phyloP scores from a whole-genome alignment of 1,140 invertebrate genomes.

The Stegodyphus mimosarum region DNA sequence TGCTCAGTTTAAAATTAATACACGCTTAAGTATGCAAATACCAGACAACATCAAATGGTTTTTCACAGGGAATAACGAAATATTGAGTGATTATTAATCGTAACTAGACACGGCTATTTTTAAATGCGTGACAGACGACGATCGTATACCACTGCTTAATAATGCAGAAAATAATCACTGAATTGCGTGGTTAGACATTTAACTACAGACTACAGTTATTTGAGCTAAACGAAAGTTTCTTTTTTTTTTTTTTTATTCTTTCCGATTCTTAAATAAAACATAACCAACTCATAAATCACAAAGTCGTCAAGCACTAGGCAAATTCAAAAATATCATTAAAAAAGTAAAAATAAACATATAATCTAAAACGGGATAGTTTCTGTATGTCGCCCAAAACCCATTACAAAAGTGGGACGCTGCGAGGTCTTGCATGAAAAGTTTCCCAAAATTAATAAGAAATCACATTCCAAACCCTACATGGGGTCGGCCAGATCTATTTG shows the following conservation, averaged over 20 bases:
- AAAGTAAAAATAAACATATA: not conserved
- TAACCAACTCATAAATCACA: not conserved
- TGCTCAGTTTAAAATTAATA: no score
- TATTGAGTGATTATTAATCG: no score
- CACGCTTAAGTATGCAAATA: no score
- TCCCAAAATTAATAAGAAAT: not conserved
- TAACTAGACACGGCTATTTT: no score
- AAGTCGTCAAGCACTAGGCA: not conserved
- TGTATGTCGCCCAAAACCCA: not conserved
- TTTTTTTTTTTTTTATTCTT: not conserved
- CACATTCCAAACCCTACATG: not conserved
- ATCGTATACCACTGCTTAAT: no score
- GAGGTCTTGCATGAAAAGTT: slow-evolving; percentile 12
- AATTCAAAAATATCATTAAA: not conserved
- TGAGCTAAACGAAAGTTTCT: no score
- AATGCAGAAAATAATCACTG: no score
- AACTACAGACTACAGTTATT: no score
- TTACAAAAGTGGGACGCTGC: not conserved
- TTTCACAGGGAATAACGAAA: no score
- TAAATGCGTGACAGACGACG: no score
- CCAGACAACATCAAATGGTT: no score
- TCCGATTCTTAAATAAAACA: not conserved
- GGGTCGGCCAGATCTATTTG: not conserved
- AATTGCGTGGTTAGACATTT: no score
- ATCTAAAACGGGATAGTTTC: not conserved